phyloP scores from a whole-genome alignment of 2,888 invertebrate species.

The Pandemis corylana region DNA sequence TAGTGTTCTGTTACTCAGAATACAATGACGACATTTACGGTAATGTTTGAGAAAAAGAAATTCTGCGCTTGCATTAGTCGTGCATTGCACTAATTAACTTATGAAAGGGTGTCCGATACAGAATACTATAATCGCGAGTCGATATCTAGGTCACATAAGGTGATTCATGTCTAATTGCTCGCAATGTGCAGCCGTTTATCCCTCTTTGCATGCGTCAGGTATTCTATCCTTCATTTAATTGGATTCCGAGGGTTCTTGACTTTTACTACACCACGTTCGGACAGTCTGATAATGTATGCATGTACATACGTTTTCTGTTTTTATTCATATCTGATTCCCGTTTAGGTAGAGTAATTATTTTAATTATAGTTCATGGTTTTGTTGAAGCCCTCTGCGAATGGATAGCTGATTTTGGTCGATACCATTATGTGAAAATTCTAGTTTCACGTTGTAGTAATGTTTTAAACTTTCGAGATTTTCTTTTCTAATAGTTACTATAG shows the following conservation, averaged over 20 bases:
- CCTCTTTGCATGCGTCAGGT: slow-evolving; percentile 58
- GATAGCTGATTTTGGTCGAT: background rate
- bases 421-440: background rate
- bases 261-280: background rate
- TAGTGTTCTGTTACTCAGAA: too few relatives aligned
- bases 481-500: too few relatives aligned
- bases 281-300: background rate
- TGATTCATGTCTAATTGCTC: slow-evolving; percentile 52
- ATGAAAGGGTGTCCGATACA: slow-evolving; percentile 11
- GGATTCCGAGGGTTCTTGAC: slow-evolving; percentile 53
- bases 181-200: slow-evolving; percentile 54
- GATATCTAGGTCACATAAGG: slow-evolving; percentile 50
- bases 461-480: too few relatives aligned
- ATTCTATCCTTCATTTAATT: slow-evolving; percentile 65
- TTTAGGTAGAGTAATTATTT: slow-evolving; percentile 8
- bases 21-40: too few relatives aligned
- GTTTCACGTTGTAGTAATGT: too few relatives aligned
- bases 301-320: slow-evolving; percentile 2
- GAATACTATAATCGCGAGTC: slow-evolving; percentile 19
- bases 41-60: too few relatives aligned
- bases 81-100: slow-evolving; percentile 18
- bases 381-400: background rate
- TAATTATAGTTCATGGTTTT: background rate
- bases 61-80: slow-evolving; percentile 7
- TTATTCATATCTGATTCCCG: slow-evolving; percentile 1